Base-by-base conservation (phyloP, 2,888 invertebrate species). In the Synergus umbraculus region DNA sequence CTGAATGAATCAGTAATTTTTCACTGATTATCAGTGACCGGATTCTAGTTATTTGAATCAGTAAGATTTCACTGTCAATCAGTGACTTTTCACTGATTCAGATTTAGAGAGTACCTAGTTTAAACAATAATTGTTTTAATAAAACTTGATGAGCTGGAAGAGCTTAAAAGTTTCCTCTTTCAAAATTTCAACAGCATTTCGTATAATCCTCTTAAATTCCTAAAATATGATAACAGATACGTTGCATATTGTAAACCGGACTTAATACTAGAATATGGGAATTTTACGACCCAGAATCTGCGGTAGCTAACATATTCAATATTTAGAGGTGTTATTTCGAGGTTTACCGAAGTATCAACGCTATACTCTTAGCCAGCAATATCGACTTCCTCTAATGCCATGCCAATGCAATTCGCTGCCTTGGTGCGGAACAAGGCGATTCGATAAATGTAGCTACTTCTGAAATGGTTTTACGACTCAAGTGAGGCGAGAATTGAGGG, bases 351-450 rank as follows among this genome's bases (percentile, higher is more conserved):
- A 12, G 22, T 29, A 63, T 63, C 29, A 63, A 29, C 5, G 13
- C 63, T 22, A 63, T 63, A 29, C 63, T 63, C 63, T 63, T 63
- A 63, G 63, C 29, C 12, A 5, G 5, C 29, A 73, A 64, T 78
- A 82, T 76, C 67, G 82, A 80, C 78, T 79, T 58, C 18, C 65
- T 18, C 67, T 69, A 76, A 78, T 78, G 79, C 78, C 76, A 83
- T 80, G 80, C 76, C 82, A 79, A 80, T 83, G 82, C 79, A 80
- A 79, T 83, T 83, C 79, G 78, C 78, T 77, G 77, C 58, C 78
- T n/a, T 60, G 54, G 65, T 18, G 49, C 18, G 76, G 79, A 82
- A 80, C 78, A 82, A 78, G 66, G 29, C 77, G 76, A 81, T 79
- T 78, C 77, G 66, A 83, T 81, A 81, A 81, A 76, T 81, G 79